phyloP scores from a whole-genome alignment of 2,888 invertebrate genomes.

The Macrosoma leucophasiata region DNA sequence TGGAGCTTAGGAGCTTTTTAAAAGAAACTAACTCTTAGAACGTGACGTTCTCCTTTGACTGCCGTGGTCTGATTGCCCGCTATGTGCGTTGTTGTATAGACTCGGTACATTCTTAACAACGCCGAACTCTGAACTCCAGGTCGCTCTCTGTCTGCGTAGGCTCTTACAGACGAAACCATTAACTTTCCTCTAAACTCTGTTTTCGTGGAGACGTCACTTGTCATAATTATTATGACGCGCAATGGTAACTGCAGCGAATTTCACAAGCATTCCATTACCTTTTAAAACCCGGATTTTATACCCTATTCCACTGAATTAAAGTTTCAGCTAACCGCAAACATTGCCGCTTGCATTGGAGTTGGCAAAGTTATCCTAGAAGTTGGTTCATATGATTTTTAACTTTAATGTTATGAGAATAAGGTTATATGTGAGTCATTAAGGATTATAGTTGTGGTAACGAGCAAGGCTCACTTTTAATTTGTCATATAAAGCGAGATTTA shows the following conservation, averaged over 20 bases:
- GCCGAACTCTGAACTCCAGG: no score
- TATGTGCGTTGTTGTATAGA: no score
- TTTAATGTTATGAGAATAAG: conserved; percentile 3
- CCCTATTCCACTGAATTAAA: conserved; percentile 11
- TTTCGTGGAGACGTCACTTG: conserved; percentile 21
- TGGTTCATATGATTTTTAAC: conserved; percentile 7
- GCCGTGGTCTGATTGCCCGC: no score
- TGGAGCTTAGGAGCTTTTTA: no score
- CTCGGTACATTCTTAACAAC: no score
- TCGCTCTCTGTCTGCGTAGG: no score
- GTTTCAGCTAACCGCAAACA: not conserved
- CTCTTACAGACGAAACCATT: no score
- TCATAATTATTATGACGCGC: conserved; percentile 27
- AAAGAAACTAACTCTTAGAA: no score
- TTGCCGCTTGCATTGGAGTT: conserved; percentile 1
- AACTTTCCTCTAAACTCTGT: no score
- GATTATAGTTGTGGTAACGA: conserved; percentile 10
- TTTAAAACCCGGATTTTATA: conserved; percentile 3
- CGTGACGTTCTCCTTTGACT: no score
- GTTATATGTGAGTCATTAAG: not conserved
- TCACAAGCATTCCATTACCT: conserved; percentile 4
- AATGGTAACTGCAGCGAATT: conserved; percentile 21
- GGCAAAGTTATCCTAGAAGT: conserved; percentile 1
- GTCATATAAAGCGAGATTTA: conserved; percentile 29
- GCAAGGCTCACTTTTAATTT: conserved; percentile 26